Evolutionary conservation across 2,888 invertebrate species (phyloP).

Genomic region (Laothoe populi): DNA sequence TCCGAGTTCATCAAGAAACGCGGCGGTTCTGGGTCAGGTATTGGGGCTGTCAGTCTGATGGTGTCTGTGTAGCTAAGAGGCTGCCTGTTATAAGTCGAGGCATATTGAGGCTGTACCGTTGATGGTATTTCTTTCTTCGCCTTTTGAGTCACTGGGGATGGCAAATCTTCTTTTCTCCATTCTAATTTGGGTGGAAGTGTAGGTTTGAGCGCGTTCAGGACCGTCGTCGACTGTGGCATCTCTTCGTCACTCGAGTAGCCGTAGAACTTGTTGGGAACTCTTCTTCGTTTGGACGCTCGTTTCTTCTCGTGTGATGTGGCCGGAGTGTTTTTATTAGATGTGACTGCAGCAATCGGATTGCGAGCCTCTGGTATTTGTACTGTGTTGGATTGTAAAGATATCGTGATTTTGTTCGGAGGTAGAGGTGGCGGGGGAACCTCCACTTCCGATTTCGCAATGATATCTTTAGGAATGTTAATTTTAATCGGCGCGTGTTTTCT

Average conservation of each 20-base stretch:
- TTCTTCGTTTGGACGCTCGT: constrained; percentile 90
- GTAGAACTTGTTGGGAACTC: constrained; percentile 94
- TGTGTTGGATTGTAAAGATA: constrained; percentile 80
- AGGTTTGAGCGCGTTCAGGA: constrained; percentile 77
- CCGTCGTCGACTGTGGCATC: constrained; percentile 68
- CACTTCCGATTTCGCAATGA: constrained; percentile 64
- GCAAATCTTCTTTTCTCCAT: constrained; percentile 90
- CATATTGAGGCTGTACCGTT: constrained; percentile 66
- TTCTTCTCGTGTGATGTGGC: constrained; percentile 84
- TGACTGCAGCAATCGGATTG: constrained; percentile 43
- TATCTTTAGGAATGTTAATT: constrained; percentile 85
- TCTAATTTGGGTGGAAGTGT: constrained; percentile 87
- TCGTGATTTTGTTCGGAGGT: constrained; percentile 76
- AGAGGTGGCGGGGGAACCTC: constrained; percentile 51
- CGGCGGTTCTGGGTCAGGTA: constrained; percentile 78
- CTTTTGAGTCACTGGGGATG: constrained; percentile 82
- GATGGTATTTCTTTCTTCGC: constrained; percentile 77
- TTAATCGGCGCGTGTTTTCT: constrained; percentile 82
- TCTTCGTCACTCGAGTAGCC: constrained; percentile 95
- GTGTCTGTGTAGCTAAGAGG: constrained; percentile 72
- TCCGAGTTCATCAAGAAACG: constrained; percentile 76
- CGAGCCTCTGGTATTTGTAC: constrained; percentile 75
- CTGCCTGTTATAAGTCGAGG: too few relatives aligned
- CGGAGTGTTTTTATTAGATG: constrained; percentile 44
- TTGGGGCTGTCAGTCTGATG: constrained; percentile 78